A percentile compares a stretch with the other conserved stretches of the same genome.
phyloP scores from a whole-genome alignment of 35 echinoderm and acorn worm species.

The Eucidaris tribuloides region DNA sequence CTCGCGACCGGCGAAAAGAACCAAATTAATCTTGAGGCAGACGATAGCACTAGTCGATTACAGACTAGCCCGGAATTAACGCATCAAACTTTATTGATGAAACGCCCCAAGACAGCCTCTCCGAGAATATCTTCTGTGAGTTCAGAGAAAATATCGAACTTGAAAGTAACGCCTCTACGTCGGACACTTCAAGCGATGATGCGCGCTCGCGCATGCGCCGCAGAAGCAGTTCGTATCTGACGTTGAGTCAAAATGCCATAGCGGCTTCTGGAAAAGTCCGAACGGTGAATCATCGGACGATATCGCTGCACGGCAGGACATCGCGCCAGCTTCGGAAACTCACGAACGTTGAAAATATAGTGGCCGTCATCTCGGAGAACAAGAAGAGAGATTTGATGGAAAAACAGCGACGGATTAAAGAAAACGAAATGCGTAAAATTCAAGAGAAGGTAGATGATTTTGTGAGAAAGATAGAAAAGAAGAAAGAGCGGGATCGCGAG shows the following conservation, averaged over 20 bases:
- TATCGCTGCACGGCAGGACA: slow-evolving; percentile 7
- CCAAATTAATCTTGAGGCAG: too few species aligned
- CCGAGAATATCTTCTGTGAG: too few species aligned
- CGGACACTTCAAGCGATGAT: too few species aligned
- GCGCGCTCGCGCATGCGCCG: not conserved
- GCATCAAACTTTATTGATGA: too few species aligned
- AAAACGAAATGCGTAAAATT: not conserved
- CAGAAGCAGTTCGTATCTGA: not conserved
- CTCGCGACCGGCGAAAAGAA: too few species aligned
- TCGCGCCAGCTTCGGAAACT: not conserved
- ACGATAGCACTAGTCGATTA: too few species aligned
- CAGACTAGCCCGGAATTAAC: too few species aligned
- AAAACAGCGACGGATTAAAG: not conserved
- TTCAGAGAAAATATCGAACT: too few species aligned
- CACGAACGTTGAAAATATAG: not conserved
- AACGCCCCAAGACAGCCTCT: too few species aligned
- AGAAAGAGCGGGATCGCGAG: too few species aligned
- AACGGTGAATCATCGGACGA: not conserved
- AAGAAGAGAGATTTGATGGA: not conserved
- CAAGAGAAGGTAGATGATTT: not conserved
- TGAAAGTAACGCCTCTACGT: too few species aligned
- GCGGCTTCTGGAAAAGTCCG: slow-evolving; percentile 1
- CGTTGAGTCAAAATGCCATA: not conserved
- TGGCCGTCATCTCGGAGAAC: not conserved
- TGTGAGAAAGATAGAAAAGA: not conserved